phyloP scores from a whole-genome alignment of 2,888 invertebrate genomes.

The Drosophila rubida region DNA sequence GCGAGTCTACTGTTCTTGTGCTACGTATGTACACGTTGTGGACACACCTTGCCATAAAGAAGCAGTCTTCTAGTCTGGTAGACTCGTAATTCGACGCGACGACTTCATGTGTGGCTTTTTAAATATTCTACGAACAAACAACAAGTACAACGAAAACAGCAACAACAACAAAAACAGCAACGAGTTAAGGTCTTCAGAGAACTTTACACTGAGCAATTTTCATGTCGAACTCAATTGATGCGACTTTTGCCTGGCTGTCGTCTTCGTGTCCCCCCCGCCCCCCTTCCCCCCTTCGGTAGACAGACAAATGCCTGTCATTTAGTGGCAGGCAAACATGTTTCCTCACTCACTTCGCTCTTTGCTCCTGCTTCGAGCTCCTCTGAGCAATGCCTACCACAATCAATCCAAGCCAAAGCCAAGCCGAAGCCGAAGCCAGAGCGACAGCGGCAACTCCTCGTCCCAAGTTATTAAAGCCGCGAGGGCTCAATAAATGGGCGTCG shows the following conservation, averaged over 20 bases:
- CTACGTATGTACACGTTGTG: background rate
- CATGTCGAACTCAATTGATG: conserved; percentile 79
- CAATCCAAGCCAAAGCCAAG: conserved; percentile 15
- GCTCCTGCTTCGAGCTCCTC: background rate
- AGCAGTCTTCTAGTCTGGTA: background rate
- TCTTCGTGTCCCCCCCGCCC: background rate
- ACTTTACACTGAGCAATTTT: conserved; percentile 66
- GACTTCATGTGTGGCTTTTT: conserved; percentile 71
- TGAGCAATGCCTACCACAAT: conserved; percentile 7
- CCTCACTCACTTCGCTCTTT: conserved; percentile 2
- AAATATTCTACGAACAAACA: conserved; percentile 62
- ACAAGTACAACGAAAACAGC: conserved; percentile 36
- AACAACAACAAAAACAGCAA: conserved; percentile 28
- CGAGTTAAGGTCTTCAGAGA: conserved; percentile 29
- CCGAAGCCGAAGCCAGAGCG: too few relatives aligned
- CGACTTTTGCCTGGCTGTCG: conserved; percentile 42
- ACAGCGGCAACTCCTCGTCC: background rate
- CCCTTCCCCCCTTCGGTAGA: conserved; percentile 9
- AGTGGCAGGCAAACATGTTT: conserved; percentile 74
- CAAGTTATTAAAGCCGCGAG: conserved; percentile 69
- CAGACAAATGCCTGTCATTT: conserved; percentile 81
- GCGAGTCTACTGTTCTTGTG: too few relatives aligned
- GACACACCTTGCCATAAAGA: conserved; percentile 47
- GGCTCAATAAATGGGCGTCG: conserved; percentile 81
- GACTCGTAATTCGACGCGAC: conserved; percentile 7